Evolutionary conservation across 92 coral and sea anemone species (phyloP).

Genomic region (Palythoa grandis): DNA sequence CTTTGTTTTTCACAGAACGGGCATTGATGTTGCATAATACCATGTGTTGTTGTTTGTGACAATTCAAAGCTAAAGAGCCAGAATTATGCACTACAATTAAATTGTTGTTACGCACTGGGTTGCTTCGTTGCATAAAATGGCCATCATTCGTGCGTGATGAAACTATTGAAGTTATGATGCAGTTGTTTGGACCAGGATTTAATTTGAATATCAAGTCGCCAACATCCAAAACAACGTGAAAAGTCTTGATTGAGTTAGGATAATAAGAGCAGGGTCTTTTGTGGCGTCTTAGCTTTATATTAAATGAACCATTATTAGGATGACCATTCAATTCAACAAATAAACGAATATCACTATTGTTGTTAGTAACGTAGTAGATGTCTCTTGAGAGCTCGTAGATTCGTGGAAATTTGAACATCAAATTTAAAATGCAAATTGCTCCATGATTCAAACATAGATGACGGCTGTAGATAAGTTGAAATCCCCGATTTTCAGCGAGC

Average conservation of each 20-base stretch:
- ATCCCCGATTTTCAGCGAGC: slow-evolving; percentile 50
- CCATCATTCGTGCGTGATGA: too few relatives aligned
- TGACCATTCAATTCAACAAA: slow-evolving; percentile 32
- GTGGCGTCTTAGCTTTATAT: too few relatives aligned
- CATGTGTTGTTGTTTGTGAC: slow-evolving; percentile 13
- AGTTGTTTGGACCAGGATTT: too few relatives aligned
- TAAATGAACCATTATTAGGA: too few relatives aligned
- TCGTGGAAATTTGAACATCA: slow-evolving; percentile 46
- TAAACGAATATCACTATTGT: slow-evolving; percentile 36
- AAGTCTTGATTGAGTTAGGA: too few relatives aligned
- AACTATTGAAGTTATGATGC: too few relatives aligned
- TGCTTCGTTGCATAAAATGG: too few relatives aligned
- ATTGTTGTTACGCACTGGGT: slow-evolving; percentile 25
- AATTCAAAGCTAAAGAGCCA: slow-evolving; percentile 26
- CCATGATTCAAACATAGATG: slow-evolving; percentile 48
- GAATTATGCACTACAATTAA: slow-evolving; percentile 10
- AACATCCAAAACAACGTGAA: too few relatives aligned
- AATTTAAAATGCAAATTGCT: slow-evolving; percentile 41
- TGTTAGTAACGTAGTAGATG: slow-evolving; percentile 40
- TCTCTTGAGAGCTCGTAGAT: slow-evolving; percentile 41
- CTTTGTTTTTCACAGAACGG: too few relatives aligned
- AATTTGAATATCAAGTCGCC: too few relatives aligned
- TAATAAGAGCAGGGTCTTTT: too few relatives aligned
- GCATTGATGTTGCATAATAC: too few relatives aligned
- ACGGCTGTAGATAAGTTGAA: slow-evolving; percentile 33